Evolutionary conservation across 2,113 vertebrate species (phyloP).

Genomic region (Plecturocebus donacophilus): DNA sequence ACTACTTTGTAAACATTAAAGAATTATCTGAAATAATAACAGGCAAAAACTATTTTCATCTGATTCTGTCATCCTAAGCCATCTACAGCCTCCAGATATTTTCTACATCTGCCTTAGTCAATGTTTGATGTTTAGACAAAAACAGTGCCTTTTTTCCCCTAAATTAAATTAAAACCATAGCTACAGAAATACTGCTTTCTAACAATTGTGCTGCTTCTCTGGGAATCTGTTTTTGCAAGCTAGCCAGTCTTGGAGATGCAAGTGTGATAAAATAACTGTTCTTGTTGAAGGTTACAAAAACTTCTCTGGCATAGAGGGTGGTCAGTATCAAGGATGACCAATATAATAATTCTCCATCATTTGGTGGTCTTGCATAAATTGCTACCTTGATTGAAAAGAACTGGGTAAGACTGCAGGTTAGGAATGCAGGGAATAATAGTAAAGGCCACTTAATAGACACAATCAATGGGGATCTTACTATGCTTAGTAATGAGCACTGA

Average conservation of each 20-base stretch:
- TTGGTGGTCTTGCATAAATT: constrained; percentile 7
- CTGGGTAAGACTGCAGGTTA: neutral
- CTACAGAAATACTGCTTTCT: constrained; percentile 61
- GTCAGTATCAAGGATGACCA: constrained; percentile 3
- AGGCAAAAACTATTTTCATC: constrained; percentile 68
- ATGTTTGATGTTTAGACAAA: constrained; percentile 75
- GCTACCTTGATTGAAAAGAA: constrained; percentile 10
- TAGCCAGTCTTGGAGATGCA: neutral
- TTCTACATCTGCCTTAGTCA: constrained; percentile 69
- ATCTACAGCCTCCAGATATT: constrained; percentile 73
- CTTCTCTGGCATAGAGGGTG: neutral
- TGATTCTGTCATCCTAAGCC: constrained; percentile 70
- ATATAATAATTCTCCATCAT: neutral
- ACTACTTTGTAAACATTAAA: constrained; percentile 74
- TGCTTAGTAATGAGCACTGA: neutral
- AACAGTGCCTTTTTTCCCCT: constrained; percentile 12
- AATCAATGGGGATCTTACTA: neutral
- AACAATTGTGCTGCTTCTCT: constrained; percentile 11
- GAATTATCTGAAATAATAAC: constrained; percentile 72
- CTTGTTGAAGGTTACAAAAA: neutral
- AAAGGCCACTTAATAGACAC: neutral
- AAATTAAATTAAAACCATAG: constrained; percentile 72
- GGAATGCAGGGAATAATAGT: neutral
- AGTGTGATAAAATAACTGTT: constrained; percentile 25
- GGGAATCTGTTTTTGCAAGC: constrained; percentile 39